Conservation (phyloP, 2,888 invertebrate species). For the Tetranychus truncatus region DNA sequence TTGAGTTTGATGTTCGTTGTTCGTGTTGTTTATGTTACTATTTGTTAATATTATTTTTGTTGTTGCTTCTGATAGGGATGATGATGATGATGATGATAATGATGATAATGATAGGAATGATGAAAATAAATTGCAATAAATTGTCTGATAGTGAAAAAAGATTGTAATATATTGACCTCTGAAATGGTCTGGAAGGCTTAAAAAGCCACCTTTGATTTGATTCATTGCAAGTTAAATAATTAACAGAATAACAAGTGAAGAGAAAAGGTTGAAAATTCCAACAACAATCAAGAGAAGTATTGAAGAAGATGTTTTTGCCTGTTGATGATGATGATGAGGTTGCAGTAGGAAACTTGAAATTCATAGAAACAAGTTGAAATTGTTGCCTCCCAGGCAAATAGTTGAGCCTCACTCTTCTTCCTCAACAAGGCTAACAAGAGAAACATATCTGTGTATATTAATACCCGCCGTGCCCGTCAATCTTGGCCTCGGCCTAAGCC, state of each 20-base stretch:
- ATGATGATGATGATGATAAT: not conserved
- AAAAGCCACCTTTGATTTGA: not conserved
- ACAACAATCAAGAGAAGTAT: not conserved
- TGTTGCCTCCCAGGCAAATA: not conserved
- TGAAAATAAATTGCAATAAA: not conserved
- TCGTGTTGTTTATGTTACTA: not conserved
- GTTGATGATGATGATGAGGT: not conserved
- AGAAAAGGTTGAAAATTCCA: not conserved
- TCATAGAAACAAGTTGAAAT: not conserved
- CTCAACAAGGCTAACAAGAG: not conserved
- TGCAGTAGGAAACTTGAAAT: not conserved
- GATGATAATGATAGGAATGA: not conserved
- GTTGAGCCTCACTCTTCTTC: not conserved
- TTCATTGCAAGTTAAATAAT: not conserved
- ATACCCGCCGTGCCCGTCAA: not conserved
- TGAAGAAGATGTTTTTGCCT: not conserved
- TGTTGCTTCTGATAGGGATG: too few relatives aligned
- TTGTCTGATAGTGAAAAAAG: not conserved
- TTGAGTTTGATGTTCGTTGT: not conserved
- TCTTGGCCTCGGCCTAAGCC: not conserved
- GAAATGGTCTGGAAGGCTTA: not conserved
- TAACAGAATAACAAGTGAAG: not conserved
- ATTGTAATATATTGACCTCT: not conserved
- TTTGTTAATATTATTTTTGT: too few relatives aligned
- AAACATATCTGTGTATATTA: not conserved